Conservation (phyloP, 1,140 invertebrate genomes). For the Sycophila sp. region DNA sequence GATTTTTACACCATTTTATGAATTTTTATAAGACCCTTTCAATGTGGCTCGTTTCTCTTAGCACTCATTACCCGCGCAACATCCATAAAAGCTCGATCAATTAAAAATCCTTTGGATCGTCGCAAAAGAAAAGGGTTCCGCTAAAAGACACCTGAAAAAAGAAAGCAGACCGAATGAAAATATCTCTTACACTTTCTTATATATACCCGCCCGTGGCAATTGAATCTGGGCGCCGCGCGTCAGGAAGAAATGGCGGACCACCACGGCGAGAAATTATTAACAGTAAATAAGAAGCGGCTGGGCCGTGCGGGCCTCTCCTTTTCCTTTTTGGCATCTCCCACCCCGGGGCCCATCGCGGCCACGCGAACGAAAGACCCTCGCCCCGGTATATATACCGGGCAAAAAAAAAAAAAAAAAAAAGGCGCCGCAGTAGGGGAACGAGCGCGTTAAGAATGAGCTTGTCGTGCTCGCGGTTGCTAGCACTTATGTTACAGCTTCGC, state of each 20-base stretch:
- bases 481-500: constrained; percentile 46
- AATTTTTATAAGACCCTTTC: too few relatives aligned
- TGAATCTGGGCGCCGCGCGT: constrained; percentile 8
- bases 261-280: constrained; percentile 49
- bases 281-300: constrained; percentile 2
- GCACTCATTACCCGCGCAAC: too few relatives aligned
- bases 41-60: too few relatives aligned
- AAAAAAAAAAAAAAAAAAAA: constrained; percentile 40
- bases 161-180: background rate
- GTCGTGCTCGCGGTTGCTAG: constrained; percentile 46
- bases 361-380: background rate
- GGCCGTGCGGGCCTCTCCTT: background rate
- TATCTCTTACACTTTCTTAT: background rate
- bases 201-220: constrained; percentile 22
- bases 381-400: background rate
- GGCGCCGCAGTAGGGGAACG: background rate
- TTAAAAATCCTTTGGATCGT: too few relatives aligned
- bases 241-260: constrained; percentile 44
- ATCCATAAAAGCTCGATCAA: too few relatives aligned
- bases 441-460: constrained; percentile 53
- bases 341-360: background rate
- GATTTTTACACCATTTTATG: too few relatives aligned
- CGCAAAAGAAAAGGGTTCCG: too few relatives aligned
- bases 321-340: background rate
- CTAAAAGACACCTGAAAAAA: too few relatives aligned